phyloP scores from a whole-genome alignment of 2,888 invertebrate genomes.

The Orchestes rusci region DNA sequence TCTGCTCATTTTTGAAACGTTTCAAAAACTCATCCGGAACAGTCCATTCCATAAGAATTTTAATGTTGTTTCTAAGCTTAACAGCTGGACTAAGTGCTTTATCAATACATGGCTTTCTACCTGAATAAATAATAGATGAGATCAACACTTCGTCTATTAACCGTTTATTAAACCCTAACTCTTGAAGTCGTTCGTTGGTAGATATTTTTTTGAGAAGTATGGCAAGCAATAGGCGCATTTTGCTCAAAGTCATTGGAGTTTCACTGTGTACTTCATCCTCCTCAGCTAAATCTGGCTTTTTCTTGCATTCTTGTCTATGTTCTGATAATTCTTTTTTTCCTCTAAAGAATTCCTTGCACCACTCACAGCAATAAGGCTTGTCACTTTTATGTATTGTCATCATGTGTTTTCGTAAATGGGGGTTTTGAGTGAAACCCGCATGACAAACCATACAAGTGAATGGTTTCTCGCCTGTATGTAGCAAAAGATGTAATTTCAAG shows the following conservation, averaged over 20 bases:
- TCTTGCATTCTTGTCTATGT: slow-evolving; percentile 48
- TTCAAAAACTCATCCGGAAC: slow-evolving; percentile 74
- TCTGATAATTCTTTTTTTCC: slow-evolving; percentile 65
- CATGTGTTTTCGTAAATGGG: slow-evolving; percentile 86
- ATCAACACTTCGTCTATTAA: slow-evolving; percentile 76
- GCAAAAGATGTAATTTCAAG: slow-evolving; percentile 71
- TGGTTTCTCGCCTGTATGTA: slow-evolving; percentile 82
- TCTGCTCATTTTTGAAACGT: slow-evolving; percentile 63
- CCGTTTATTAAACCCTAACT: slow-evolving; percentile 65
- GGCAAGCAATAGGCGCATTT: slow-evolving; percentile 72
- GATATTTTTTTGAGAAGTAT: slow-evolving; percentile 78
- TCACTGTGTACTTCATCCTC: slow-evolving; percentile 37
- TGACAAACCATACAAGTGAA: slow-evolving; percentile 67
- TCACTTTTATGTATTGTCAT: slow-evolving; percentile 72
- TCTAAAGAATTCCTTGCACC: slow-evolving; percentile 67
- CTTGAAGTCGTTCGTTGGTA: slow-evolving; percentile 67
- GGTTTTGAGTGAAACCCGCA: slow-evolving; percentile 70
- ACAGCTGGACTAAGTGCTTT: slow-evolving; percentile 52
- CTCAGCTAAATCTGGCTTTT: slow-evolving; percentile 19
- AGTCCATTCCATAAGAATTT: slow-evolving; percentile 72
- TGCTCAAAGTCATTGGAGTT: slow-evolving; percentile 59
- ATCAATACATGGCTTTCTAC: slow-evolving; percentile 58
- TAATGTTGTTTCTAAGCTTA: slow-evolving; percentile 65
- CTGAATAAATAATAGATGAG: slow-evolving; percentile 70
- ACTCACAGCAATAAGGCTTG: slow-evolving; percentile 69